Base-by-base conservation (phyloP, 1,140 invertebrate species). In the Drosophila obscura region DNA sequence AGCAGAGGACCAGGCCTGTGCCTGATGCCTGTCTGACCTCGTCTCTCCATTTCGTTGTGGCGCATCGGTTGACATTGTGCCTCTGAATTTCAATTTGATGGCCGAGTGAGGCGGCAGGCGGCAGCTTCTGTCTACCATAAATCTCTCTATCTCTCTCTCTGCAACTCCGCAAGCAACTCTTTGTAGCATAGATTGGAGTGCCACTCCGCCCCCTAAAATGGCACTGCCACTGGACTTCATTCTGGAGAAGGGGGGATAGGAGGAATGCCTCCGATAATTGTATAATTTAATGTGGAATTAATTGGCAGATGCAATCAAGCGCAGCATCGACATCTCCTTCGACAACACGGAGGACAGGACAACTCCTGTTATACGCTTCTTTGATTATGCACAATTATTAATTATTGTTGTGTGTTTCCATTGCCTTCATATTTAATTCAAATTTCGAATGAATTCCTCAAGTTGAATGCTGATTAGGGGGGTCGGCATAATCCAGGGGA, bases 71-170 rank as follows among this genome's bases (percentile, higher is more conserved):
- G 81, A 85, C 80, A 84, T 84, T 84, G 67, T 84, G 81, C 77
- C 81, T 39, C 35, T 84, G 80, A 73, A 84, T 85, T 80, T 84
- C 81, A 84, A 84, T 84, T 85, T 72, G 72, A 83, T 80, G 76
- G 51, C 63, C 63, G 61, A 50, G 73, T 13, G 35, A 35, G 31
- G 31, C 31, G 31, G 31, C 31, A 59, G 74, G 68, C 74, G 63
- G 48, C 76, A 64, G 64, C 69, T 62, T 60, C 74, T 83, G 80
- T 83, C 74, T 78, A 45, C 66, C 80, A 83, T 83, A 83, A 83
- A 83, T 83, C 81, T 83, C 74, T 48, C 48, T 83, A 77, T 83
- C 74, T 48, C 48, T 53, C 64, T 67, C 56, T 48, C 56, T 46
- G 28, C 26, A 28, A 28, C 26, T 28, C 26, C 26, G 13, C 4